Percentiles rank a stretch among this genome's conserved stretches.
phyloP scores from a whole-genome alignment of 1,140 invertebrate species.

The Apis florea region DNA sequence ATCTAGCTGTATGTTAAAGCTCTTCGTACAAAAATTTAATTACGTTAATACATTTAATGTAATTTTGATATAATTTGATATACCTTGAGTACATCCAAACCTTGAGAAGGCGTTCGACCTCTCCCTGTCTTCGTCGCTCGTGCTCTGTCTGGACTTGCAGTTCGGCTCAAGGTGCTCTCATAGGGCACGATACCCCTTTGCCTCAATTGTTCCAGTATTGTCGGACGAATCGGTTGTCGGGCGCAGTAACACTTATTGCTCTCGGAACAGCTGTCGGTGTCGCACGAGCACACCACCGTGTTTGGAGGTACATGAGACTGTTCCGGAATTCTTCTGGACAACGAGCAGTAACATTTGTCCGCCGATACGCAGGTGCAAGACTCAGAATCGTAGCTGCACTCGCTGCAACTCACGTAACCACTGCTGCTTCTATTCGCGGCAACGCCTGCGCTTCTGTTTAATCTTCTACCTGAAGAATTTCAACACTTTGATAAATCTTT shows the following conservation, averaged over 20 bases:
- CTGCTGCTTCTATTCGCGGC: slow-evolving; percentile 79
- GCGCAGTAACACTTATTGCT: slow-evolving; percentile 94
- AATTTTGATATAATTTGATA: not conserved
- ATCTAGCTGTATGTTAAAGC: not conserved
- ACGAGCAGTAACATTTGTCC: slow-evolving; percentile 89
- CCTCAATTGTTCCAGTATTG: slow-evolving; percentile 80
- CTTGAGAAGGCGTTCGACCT: slow-evolving; percentile 79
- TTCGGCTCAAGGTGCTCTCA: slow-evolving; percentile 78
- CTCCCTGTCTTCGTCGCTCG: slow-evolving; percentile 57
- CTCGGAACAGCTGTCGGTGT: slow-evolving; percentile 92
- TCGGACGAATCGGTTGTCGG: slow-evolving; percentile 74
- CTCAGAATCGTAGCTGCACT: slow-evolving; percentile 91
- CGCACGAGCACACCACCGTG: slow-evolving; percentile 84
- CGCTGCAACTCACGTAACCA: slow-evolving; percentile 90
- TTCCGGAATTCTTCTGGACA: slow-evolving; percentile 72
- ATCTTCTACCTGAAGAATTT: slow-evolving; percentile 70
- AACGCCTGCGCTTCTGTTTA: slow-evolving; percentile 63
- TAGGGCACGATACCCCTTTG: slow-evolving; percentile 81
- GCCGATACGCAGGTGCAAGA: slow-evolving; percentile 87
- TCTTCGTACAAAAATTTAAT: not conserved
- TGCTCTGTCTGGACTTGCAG: slow-evolving; percentile 67
- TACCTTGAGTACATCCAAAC: slow-evolving; percentile 81
- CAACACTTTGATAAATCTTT: not conserved
- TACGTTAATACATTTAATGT: too few species aligned
- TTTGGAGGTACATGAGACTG: slow-evolving; percentile 59